Percentiles rank a stretch among this genome's conserved stretches.
phyloP scores from a whole-genome alignment of 1,140 invertebrate genomes.

The Goniozus legneri region DNA sequence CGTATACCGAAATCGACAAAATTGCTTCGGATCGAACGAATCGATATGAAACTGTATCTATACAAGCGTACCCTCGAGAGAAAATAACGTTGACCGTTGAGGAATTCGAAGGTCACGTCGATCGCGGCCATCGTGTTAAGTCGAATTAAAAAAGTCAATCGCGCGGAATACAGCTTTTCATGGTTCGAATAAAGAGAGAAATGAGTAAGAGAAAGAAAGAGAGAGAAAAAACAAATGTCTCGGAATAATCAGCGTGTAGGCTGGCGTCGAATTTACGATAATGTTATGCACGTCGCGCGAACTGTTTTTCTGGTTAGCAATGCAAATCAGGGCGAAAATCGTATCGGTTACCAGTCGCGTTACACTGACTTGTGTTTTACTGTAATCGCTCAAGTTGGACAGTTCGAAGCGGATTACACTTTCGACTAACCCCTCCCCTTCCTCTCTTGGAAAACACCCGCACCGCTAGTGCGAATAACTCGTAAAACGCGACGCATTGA shows the following conservation, averaged over 20 bases:
- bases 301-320: constrained; percentile 12
- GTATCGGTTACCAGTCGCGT: background rate
- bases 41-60: too few relatives aligned
- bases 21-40: too few relatives aligned
- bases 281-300: constrained; percentile 3
- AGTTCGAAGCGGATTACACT: constrained; percentile 16
- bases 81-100: too few relatives aligned
- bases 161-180: too few relatives aligned
- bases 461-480: constrained; percentile 10
- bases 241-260: background rate
- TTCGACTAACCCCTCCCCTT: too few relatives aligned
- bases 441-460: constrained; percentile 10
- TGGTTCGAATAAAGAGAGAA: too few relatives aligned
- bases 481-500: constrained; percentile 9
- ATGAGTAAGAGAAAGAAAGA: too few relatives aligned
- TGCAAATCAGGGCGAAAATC: constrained; percentile 11
- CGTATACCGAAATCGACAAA: too few relatives aligned
- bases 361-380: constrained; percentile 11
- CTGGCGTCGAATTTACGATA: background rate
- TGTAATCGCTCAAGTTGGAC: constrained; percentile 13
- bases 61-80: too few relatives aligned
- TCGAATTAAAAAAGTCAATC: too few relatives aligned
- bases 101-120: too few relatives aligned
- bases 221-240: constrained; percentile 5
- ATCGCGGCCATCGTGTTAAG: too few relatives aligned